phyloP scores from a whole-genome alignment of 2,888 invertebrate genomes.

The Andrena flavipes region DNA sequence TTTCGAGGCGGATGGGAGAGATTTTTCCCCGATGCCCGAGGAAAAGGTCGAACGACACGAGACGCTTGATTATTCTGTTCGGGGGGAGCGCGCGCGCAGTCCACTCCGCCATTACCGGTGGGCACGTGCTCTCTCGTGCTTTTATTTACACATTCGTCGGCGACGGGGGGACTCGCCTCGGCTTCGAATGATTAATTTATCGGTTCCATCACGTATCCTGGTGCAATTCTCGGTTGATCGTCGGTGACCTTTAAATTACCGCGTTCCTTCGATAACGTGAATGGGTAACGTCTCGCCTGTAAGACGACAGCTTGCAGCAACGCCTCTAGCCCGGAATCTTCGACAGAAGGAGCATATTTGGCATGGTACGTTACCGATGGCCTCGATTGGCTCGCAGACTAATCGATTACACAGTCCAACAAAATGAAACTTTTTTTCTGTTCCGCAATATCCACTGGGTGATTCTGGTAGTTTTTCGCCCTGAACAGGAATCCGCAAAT shows the following conservation, averaged over 20 bases:
- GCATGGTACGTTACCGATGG: not conserved
- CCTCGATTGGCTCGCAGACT: not conserved
- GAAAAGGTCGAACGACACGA: constrained; percentile 70
- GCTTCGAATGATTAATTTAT: constrained; percentile 59
- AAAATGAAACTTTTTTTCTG: too few relatives aligned
- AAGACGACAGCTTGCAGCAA: too few relatives aligned
- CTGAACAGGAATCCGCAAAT: too few relatives aligned
- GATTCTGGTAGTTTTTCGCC: too few relatives aligned
- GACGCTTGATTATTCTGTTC: constrained; percentile 25
- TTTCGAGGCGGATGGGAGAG: constrained; percentile 65
- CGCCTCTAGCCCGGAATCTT: not conserved
- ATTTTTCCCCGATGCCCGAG: constrained; percentile 60
- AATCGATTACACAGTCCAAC: too few relatives aligned
- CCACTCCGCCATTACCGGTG: not conserved
- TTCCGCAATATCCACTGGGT: too few relatives aligned
- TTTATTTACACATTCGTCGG: constrained; percentile 43
- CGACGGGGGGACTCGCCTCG: constrained; percentile 19
- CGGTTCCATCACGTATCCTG: constrained; percentile 29
- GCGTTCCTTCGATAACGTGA: constrained; percentile 24
- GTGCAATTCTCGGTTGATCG: constrained; percentile 8
- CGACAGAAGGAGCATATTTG: not conserved
- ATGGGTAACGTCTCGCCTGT: not conserved
- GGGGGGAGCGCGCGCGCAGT: not conserved
- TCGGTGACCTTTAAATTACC: constrained; percentile 54
- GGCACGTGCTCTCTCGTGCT: constrained; percentile 23